Evolutionary conservation across 2,113 vertebrate species (phyloP).

Genomic region (Mugil cephalus): DNA sequence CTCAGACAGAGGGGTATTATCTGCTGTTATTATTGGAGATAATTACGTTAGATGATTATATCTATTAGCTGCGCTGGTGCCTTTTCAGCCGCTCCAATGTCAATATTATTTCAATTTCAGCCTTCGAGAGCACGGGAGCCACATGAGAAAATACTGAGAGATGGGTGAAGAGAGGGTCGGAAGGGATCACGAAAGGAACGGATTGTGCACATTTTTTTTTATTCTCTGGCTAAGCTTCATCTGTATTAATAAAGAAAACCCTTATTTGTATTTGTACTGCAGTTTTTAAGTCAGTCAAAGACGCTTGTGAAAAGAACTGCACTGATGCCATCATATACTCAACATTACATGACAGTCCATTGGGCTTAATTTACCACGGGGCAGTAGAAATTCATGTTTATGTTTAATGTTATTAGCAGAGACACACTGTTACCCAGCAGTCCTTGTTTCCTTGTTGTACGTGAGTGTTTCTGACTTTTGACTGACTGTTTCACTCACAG

Average conservation of each 20-base stretch:
- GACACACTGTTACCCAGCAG: slow-evolving; percentile 22
- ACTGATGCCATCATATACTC: neutral
- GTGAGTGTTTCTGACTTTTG: slow-evolving; percentile 50
- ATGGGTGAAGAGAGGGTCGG: neutral
- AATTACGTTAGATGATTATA: slow-evolving; percentile 75
- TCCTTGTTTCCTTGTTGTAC: slow-evolving; percentile 29
- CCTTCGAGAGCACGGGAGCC: slow-evolving; percentile 36
- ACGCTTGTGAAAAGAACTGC: neutral
- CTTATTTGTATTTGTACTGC: neutral
- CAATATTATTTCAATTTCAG: slow-evolving; percentile 74
- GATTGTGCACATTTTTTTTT: slow-evolving; percentile 13
- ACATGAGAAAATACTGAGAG: slow-evolving; percentile 52
- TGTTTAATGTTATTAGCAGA: slow-evolving; percentile 24
- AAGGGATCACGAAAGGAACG: neutral
- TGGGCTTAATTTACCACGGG: neutral
- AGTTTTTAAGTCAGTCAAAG: neutral
- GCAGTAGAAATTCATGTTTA: slow-evolving; percentile 12
- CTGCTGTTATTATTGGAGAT: slow-evolving; percentile 71
- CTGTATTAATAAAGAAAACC: slow-evolving; percentile 17
- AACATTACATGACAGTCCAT: neutral
- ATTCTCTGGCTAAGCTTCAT: neutral
- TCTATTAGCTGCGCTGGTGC: slow-evolving; percentile 68
- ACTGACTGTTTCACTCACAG: slow-evolving; percentile 60
- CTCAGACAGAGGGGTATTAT: slow-evolving; percentile 68
- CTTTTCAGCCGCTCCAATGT: slow-evolving; percentile 64